phyloP scores from a whole-genome alignment of 2,797 vertebrate genomes.

The Sphenodon punctatus region DNA sequence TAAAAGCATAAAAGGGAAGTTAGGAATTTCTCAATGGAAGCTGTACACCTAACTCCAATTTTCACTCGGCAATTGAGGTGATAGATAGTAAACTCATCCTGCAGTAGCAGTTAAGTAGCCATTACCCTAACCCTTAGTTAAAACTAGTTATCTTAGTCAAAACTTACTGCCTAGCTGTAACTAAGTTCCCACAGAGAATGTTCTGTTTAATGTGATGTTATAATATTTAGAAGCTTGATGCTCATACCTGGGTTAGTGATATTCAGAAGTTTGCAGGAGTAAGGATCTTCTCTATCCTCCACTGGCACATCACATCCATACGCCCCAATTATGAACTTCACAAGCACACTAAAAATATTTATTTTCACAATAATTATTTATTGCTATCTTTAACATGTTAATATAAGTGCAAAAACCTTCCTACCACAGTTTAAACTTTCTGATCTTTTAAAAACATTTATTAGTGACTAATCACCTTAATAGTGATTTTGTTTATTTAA shows the following conservation, averaged over 20 bases:
- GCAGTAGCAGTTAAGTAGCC: too few relatives aligned
- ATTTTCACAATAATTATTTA: conserved; percentile 58
- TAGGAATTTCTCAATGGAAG: too few relatives aligned
- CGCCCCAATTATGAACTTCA: conserved; percentile 94
- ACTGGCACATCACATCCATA: conserved; percentile 89
- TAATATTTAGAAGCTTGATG: not conserved
- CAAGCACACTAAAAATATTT: conserved; percentile 86
- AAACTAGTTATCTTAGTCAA: too few relatives aligned
- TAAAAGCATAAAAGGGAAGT: too few relatives aligned
- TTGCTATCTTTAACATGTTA: not conserved
- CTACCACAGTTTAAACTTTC: not conserved
- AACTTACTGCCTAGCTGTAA: not conserved
- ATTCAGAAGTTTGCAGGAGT: conserved; percentile 93
- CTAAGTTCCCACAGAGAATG: not conserved
- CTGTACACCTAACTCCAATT: too few relatives aligned
- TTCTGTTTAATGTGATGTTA: not conserved
- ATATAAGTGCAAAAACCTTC: not conserved
- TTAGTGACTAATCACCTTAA: not conserved
- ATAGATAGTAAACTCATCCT: too few relatives aligned
- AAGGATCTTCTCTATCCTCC: conserved; percentile 92
- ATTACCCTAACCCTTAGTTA: too few relatives aligned
- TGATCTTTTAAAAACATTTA: not conserved
- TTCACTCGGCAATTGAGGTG: too few relatives aligned
- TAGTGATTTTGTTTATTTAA: not conserved
- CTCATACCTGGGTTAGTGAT: conserved; percentile 86